Percentiles rank a stretch among this genome's conserved stretches.
Conservation (phyloP, 2,113 vertebrate genomes). For the Progne subis region DNA sequence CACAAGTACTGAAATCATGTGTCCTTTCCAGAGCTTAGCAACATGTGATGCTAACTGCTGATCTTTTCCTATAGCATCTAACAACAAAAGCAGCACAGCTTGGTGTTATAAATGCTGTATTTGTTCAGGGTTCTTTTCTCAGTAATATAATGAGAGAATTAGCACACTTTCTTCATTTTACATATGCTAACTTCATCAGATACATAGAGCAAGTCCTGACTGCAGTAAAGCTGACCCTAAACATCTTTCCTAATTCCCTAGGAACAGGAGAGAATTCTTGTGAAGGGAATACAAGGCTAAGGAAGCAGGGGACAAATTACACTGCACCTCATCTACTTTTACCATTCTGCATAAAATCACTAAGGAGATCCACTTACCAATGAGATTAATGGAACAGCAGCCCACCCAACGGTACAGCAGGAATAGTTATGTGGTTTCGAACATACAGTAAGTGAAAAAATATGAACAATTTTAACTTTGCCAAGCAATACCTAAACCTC, state of each 20-base stretch:
- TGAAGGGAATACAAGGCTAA: background rate
- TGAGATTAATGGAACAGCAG: background rate
- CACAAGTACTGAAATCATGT: background rate
- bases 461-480: background rate
- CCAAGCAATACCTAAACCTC: background rate
- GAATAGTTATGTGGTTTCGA: background rate
- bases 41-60: background rate
- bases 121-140: background rate
- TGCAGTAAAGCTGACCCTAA: background rate
- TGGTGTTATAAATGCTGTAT: background rate
- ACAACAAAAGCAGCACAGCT: background rate
- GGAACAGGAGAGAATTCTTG: background rate
- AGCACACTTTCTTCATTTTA: background rate
- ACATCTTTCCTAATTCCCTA: background rate
- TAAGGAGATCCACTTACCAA: background rate
- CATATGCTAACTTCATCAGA: background rate
- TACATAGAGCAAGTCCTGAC: background rate
- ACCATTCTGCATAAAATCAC: background rate
- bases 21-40: background rate
- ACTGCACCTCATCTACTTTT: background rate
- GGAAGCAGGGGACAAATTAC: background rate
- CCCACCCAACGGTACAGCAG: background rate
- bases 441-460: background rate
- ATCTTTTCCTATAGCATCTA: background rate
- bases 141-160: background rate